Conservation (phyloP, 2,888 invertebrate genomes). For the Antitype chi region DNA sequence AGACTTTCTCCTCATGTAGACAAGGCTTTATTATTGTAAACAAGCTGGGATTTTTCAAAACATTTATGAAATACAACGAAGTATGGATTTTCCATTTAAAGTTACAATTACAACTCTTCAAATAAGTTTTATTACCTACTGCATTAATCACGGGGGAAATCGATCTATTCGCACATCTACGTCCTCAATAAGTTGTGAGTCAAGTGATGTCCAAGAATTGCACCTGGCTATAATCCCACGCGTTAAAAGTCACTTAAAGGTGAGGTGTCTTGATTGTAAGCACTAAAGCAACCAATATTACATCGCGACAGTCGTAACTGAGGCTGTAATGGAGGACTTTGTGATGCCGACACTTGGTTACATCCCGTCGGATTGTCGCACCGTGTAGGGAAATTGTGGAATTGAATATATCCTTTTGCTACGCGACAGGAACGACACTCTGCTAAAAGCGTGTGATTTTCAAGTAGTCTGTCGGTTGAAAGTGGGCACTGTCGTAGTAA, state of each 20-base stretch:
- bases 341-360: slow-evolving; percentile 39
- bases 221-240: slow-evolving; percentile 43
- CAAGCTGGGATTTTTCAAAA: background rate
- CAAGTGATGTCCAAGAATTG: slow-evolving; percentile 23
- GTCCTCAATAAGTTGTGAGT: slow-evolving; percentile 26
- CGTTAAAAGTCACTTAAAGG: slow-evolving; percentile 34
- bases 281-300: slow-evolving; percentile 40
- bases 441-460: background rate
- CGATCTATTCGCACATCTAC: slow-evolving; percentile 14
- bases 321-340: slow-evolving; percentile 33
- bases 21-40: background rate
- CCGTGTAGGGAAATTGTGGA: slow-evolving; percentile 2
- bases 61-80: background rate
- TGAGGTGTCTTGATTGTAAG: slow-evolving; percentile 37
- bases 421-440: too few species aligned
- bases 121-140: background rate
- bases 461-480: background rate
- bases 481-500: background rate
- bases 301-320: slow-evolving; percentile 38
- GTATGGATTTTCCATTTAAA: background rate
- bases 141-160: background rate
- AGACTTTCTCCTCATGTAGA: background rate
- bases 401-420: slow-evolving; percentile 15
- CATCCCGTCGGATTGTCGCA: background rate
- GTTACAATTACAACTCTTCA: background rate